Conservation (phyloP, 1,140 invertebrate species). For the Aculops lycopersici region DNA sequence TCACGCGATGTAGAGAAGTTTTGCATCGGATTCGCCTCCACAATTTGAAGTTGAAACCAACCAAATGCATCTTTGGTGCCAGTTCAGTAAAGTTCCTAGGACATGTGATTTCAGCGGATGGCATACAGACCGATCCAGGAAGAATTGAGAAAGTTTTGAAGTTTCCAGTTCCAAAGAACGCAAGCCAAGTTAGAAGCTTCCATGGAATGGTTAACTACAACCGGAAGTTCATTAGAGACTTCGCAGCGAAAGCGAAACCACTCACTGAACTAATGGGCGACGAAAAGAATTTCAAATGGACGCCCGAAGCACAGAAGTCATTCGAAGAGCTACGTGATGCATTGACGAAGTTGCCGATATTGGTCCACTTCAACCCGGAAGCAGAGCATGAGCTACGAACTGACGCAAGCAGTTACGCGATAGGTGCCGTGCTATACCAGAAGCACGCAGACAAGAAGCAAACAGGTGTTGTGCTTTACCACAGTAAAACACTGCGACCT, state of each 20-base stretch:
- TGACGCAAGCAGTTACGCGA: constrained; percentile 18
- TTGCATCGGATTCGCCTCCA: constrained; percentile 8
- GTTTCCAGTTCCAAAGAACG: constrained; percentile 12
- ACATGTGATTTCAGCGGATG: constrained; percentile 9
- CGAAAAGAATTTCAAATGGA: too few relatives aligned
- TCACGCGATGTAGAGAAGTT: constrained; percentile 10
- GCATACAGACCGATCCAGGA: constrained; percentile 10
- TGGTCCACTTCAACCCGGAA: too few relatives aligned
- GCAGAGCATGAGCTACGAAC: too few relatives aligned
- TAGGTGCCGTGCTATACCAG: constrained; percentile 20
- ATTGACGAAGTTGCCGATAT: too few relatives aligned
- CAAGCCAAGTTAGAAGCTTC: constrained; percentile 13
- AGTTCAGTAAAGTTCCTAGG: constrained; percentile 8
- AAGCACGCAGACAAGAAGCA: constrained; percentile 14
- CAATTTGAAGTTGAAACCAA: constrained; percentile 11
- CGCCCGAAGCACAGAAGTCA: too few relatives aligned
- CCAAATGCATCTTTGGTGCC: constrained; percentile 7
- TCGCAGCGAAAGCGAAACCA: constrained; percentile 13
- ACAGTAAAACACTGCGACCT: constrained; percentile 15
- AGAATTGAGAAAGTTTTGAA: constrained; percentile 12
- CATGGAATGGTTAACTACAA: constrained; percentile 15
- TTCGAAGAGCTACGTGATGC: too few relatives aligned
- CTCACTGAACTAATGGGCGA: constrained; percentile 13
- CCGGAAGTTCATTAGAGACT: constrained; percentile 15
- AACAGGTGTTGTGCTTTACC: constrained; percentile 17